Conservation (phyloP, 2,113 vertebrate genomes). For the Geothlypis trichas region DNA sequence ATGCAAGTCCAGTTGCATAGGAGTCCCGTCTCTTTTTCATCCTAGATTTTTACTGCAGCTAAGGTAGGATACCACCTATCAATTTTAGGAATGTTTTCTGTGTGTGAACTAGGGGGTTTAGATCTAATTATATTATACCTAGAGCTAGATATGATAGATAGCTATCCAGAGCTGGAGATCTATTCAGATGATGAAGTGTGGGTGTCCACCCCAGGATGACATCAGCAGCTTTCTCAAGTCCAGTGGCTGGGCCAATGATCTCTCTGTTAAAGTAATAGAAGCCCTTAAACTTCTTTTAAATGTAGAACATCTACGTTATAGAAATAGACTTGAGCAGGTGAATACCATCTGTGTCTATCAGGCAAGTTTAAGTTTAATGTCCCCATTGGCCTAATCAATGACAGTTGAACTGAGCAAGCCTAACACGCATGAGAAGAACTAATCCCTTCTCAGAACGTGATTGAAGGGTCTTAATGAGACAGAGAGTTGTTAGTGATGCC, state of each 20-base stretch:
- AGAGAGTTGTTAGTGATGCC: not conserved
- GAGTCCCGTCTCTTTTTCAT: not conserved
- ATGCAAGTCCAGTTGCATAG: not conserved
- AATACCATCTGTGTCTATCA: not conserved
- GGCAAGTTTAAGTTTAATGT: not conserved
- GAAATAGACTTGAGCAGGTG: not conserved
- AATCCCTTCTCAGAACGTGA: not conserved
- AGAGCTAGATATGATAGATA: not conserved
- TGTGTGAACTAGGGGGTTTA: not conserved
- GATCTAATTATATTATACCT: not conserved
- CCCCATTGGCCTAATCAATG: not conserved
- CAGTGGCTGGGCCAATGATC: not conserved
- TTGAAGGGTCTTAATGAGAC: not conserved
- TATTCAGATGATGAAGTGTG: not conserved
- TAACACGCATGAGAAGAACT: not conserved
- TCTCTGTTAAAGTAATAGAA: not conserved
- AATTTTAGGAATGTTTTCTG: not conserved
- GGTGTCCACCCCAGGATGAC: not conserved
- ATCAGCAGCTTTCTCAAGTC: not conserved
- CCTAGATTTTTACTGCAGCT: not conserved
- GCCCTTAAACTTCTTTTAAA: not conserved
- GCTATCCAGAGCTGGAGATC: not conserved
- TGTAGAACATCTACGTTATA: not conserved
- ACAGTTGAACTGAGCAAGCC: not conserved
- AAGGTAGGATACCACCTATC: not conserved